These are phyloP conservation scores for Morpho achilles DNA, from an alignment of 2,888 invertebrate species.

Conservation along the genomic window DNA sequence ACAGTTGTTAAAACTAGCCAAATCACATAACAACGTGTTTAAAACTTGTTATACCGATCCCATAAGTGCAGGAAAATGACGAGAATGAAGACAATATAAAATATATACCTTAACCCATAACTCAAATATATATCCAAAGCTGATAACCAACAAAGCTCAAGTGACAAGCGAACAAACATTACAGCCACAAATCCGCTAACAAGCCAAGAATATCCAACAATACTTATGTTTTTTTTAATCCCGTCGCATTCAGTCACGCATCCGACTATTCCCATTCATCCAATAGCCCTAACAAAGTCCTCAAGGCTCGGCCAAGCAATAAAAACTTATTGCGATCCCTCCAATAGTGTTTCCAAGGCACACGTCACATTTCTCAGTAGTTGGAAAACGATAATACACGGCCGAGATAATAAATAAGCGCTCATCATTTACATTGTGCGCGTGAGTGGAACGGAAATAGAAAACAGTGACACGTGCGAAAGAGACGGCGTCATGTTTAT, in stretches of 20 bases:
- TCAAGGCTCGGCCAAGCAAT: slow-evolving; percentile 13
- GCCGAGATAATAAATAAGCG: slow-evolving; percentile 51
- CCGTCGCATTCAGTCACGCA: slow-evolving; percentile 10
- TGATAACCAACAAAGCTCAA: background rate
- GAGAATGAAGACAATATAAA: too few species aligned
- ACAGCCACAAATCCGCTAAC: slow-evolving; percentile 8
- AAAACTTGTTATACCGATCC: too few species aligned
- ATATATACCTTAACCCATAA: too few species aligned
- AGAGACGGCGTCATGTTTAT: slow-evolving; percentile 46
- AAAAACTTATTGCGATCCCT: slow-evolving; percentile 27
- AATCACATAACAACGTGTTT: too few species aligned
- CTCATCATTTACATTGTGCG: slow-evolving; percentile 58
- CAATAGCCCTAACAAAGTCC: slow-evolving; percentile 12
- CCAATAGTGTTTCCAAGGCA: slow-evolving; percentile 22
- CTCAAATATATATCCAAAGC: background rate
- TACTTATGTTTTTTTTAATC: slow-evolving; percentile 1
- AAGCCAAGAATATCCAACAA: slow-evolving; percentile 3
- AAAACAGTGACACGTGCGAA: slow-evolving; percentile 28
- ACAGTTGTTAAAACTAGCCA: too few species aligned
- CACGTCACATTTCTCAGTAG: slow-evolving; percentile 29
- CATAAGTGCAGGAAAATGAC: too few species aligned
- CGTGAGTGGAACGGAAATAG: slow-evolving; percentile 17
- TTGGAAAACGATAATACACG: slow-evolving; percentile 38
- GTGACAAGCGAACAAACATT: slow-evolving; percentile 4
- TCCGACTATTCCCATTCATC: slow-evolving; percentile 8